These are phyloP conservation scores for Cyprinus carpio DNA, from an alignment of 2,113 vertebrate species.

Conservation along the genomic window DNA sequence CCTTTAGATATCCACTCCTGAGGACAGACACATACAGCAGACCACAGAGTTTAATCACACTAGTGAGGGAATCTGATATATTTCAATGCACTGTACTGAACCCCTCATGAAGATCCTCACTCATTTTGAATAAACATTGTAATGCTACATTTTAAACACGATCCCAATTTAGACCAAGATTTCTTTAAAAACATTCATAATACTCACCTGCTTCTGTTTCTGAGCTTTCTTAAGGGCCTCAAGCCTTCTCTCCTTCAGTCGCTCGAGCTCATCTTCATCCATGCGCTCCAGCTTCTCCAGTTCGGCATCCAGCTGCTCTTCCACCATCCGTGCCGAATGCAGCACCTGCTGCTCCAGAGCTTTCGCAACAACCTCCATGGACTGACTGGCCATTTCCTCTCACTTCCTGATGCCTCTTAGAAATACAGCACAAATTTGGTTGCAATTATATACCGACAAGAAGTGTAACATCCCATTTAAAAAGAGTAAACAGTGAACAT, in stretches of 20 bases:
- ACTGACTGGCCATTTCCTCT: conserved; percentile 80
- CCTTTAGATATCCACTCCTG: conserved; percentile 98
- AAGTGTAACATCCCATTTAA: background rate
- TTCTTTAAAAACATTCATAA: background rate
- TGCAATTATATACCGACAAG: background rate
- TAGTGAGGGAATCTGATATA: background rate
- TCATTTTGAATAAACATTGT: background rate
- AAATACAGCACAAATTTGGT: background rate
- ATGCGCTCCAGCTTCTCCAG: conserved; percentile 86
- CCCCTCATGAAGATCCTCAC: background rate
- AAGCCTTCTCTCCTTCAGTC: conserved; percentile 87
- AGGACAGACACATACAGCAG: conserved; percentile 32
- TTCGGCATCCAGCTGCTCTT: conserved; percentile 89
- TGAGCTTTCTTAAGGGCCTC: conserved; percentile 91
- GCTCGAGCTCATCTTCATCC: conserved; percentile 92
- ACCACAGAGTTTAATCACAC: background rate
- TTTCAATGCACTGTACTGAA: background rate
- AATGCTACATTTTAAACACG: background rate
- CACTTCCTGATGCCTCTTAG: background rate
- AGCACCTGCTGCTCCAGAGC: conserved; percentile 86
- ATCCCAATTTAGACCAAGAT: background rate
- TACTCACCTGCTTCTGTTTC: conserved; percentile 94
- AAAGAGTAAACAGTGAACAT: background rate
- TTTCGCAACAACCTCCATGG: conserved; percentile 83
- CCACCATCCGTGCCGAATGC: conserved; percentile 84